Evolutionary conservation across 1,140 invertebrate genomes (phyloP).

Genomic region (Bursaphelenchus mucronatus): DNA sequence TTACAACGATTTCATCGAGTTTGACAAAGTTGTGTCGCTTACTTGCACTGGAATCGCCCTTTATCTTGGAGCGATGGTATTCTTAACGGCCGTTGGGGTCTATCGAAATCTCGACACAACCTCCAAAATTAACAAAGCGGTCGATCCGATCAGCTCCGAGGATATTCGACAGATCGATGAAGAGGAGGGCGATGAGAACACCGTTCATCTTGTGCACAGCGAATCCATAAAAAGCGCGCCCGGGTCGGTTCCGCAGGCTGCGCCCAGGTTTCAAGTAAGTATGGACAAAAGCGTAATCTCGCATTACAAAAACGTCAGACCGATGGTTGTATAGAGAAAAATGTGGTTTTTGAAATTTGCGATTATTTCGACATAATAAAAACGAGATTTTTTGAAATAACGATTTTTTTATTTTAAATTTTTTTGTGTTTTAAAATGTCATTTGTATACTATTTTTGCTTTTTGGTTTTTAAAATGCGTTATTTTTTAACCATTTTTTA

Average conservation of each 20-base stretch:
- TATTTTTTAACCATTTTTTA: no score
- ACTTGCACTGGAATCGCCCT: conserved; percentile 31
- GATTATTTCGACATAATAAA: not conserved
- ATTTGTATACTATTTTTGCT: no score
- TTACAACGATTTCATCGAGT: conserved; percentile 37
- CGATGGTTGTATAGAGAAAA: not conserved
- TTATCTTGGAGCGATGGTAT: conserved; percentile 13
- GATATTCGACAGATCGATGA: not conserved
- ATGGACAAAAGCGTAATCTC: not conserved
- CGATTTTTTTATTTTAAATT: not conserved
- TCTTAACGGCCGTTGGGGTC: conserved; percentile 31
- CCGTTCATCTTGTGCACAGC: conserved; percentile 16
- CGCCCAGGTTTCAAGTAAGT: conserved; percentile 32
- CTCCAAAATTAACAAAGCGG: not conserved
- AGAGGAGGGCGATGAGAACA: not conserved
- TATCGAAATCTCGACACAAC: conserved; percentile 10
- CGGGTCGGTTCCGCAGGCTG: conserved; percentile 14
- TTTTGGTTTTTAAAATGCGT: no score
- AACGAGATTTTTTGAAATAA: not conserved
- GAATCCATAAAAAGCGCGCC: not conserved
- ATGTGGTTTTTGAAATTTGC: not conserved
- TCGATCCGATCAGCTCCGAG: not conserved
- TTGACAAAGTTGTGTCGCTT: conserved; percentile 31
- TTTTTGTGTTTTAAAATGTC: not conserved
- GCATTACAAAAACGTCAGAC: not conserved